These are phyloP conservation scores for Apamea anceps DNA, from an alignment of 2,888 invertebrate species.

Conservation along the genomic window DNA sequence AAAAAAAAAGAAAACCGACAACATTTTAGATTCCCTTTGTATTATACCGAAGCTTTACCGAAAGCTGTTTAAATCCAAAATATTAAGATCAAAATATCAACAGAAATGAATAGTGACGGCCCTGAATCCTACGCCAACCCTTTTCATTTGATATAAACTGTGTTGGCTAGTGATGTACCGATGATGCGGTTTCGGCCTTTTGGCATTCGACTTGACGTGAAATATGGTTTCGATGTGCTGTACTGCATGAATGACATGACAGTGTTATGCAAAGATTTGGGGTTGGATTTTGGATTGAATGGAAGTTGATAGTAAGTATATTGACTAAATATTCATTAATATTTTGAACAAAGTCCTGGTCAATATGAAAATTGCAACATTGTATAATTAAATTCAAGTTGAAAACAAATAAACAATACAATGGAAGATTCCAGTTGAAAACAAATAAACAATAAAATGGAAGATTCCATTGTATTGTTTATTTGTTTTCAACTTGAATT, in stretches of 20 bases:
- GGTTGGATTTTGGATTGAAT: background rate
- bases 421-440: no score
- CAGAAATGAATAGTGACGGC: conserved; percentile 60
- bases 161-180: conserved; percentile 49
- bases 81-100: conserved; percentile 59
- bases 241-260: conserved; percentile 6
- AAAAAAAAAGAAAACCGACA: background rate
- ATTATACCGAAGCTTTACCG: background rate
- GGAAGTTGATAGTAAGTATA: no score
- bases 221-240: conserved; percentile 6
- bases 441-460: no score
- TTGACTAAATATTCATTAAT: background rate
- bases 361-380: no score
- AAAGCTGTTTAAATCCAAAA: conserved; percentile 51
- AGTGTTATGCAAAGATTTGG: conserved; percentile 1
- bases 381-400: no score
- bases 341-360: no score
- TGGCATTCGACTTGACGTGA: conserved; percentile 38
- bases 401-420: no score
- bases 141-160: conserved; percentile 61
- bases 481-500: background rate
- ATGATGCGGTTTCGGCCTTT: conserved; percentile 40
- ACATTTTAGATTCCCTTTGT: conserved; percentile 39
- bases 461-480: background rate
- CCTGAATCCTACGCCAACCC: conserved; percentile 56